These are phyloP conservation scores for Mungos mungo DNA, from an alignment of 2,113 vertebrate species.

Conservation along the genomic window DNA sequence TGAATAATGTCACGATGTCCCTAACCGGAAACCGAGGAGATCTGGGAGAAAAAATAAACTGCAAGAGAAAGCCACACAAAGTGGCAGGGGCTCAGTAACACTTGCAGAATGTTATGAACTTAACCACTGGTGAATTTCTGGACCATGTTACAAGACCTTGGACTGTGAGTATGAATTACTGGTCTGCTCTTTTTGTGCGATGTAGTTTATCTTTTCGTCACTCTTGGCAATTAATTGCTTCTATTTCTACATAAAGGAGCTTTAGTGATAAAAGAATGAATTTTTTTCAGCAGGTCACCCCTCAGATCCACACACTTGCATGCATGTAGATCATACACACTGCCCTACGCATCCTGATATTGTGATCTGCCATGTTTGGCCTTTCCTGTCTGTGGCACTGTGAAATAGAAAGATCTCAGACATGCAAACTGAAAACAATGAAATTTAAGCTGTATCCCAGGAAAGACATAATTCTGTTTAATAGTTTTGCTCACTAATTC, in stretches of 20 bases:
- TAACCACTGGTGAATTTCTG: neutral
- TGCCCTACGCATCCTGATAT: fast-evolving
- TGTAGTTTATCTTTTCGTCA: neutral
- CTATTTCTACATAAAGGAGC: neutral
- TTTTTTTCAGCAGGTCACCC: neutral
- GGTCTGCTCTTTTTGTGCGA: neutral
- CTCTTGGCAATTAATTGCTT: neutral
- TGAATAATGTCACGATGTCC: neutral
- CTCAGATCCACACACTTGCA: neutral
- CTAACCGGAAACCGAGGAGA: neutral
- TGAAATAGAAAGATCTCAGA: neutral
- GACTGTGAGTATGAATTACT: neutral
- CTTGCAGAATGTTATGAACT: neutral
- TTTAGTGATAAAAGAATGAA: neutral
- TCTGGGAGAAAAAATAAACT: neutral
- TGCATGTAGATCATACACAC: too few species aligned
- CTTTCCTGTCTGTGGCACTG: neutral
- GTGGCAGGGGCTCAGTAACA: neutral
- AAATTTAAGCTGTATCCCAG: neutral
- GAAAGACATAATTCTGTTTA: neutral
- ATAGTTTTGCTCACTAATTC: neutral
- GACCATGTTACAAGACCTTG: neutral
- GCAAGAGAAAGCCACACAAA: neutral
- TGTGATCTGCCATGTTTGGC: neutral
- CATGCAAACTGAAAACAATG: neutral